Base-by-base conservation (phyloP, 2,797 vertebrate genomes). In the Eptatretus atami region DNA sequence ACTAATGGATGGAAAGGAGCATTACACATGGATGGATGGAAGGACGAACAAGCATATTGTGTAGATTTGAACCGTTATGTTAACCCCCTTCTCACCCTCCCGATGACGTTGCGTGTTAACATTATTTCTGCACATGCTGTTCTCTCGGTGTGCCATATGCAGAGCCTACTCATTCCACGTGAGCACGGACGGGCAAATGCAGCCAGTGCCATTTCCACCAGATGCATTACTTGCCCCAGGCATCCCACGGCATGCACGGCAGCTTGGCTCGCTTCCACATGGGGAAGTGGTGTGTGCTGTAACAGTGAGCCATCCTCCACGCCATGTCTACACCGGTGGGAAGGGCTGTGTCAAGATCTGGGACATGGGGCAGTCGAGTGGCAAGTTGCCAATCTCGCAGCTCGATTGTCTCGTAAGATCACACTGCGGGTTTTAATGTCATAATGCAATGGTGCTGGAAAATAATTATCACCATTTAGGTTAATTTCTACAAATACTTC, bases 301-400 rank as follows among this genome's bases (percentile, higher is more conserved):
- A 44, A 44, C 31, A 44, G 31, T 44, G 31, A 44, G 31, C 31
- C 31, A 44, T 44, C 31, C 31, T 44, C 31, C 31, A 44, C 31
- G 31, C 31, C 31, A 44, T 8, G 31, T 44, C 31, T 44, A 44
- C 31, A 44, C 31, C 31, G 31, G 31, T 44, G 86, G 86, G 71
- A 93, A 93, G 71, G 87, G 87, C 65, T 94, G 87, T 0, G 87
- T 94, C 68, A 94, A 94, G 77, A 90, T 94, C 74, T 94, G 87
- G 87, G 87, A 94, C 71, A 92, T 94, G 76, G 90, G 87, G 76
- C 87, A 94, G 71, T 86, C 84, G 0, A 86, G 87, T 70, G 86
- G 82, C 79, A 94, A 94, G 78, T 92, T 83, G 69, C 86, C 86
- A 1, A 82, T 94, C 69, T 92, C 87, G 54, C 87, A 93, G 69